phyloP scores from a whole-genome alignment of 2,113 vertebrate genomes.

The Hepsetus odoe region DNA sequence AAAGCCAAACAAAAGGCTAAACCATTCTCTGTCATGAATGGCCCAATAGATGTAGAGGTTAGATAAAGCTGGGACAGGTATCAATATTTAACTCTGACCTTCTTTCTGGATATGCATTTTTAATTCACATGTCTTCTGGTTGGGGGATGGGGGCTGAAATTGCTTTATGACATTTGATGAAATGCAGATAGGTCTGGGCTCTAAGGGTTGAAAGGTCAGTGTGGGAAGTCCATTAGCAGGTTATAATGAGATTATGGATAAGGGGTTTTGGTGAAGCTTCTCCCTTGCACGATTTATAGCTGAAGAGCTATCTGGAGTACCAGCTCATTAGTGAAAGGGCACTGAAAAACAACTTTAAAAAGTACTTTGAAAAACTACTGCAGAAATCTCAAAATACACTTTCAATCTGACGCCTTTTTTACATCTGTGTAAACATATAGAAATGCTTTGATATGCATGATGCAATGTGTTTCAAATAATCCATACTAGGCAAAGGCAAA shows the following conservation, averaged over 20 bases:
- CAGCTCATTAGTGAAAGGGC: not conserved
- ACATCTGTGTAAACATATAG: not conserved
- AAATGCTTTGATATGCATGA: not conserved
- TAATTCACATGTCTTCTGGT: slow-evolving; percentile 39
- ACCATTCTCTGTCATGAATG: slow-evolving; percentile 5
- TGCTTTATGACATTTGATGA: slow-evolving; percentile 8
- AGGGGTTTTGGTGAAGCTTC: not conserved
- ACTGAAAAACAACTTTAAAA: not conserved
- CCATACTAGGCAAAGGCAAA: not conserved
- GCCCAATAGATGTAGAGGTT: slow-evolving; percentile 19
- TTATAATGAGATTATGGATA: slow-evolving; percentile 32
- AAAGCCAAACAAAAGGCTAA: not conserved
- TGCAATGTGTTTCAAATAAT: not conserved
- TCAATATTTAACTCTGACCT: slow-evolving; percentile 60
- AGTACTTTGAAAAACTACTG: not conserved
- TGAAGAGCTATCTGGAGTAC: slow-evolving; percentile 12
- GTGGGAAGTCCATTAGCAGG: slow-evolving; percentile 7
- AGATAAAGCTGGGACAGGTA: slow-evolving; percentile 41
- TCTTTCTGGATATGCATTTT: slow-evolving; percentile 67
- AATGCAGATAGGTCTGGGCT: not conserved
- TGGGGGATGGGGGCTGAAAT: slow-evolving; percentile 18
- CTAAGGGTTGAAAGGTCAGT: slow-evolving; percentile 6
- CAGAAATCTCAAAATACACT: not conserved
- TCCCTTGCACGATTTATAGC: not conserved
- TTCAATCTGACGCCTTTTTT: too few relatives aligned